Evolutionary conservation across 2,113 vertebrate species (phyloP).

Genomic region (Spea bombifrons): DNA sequence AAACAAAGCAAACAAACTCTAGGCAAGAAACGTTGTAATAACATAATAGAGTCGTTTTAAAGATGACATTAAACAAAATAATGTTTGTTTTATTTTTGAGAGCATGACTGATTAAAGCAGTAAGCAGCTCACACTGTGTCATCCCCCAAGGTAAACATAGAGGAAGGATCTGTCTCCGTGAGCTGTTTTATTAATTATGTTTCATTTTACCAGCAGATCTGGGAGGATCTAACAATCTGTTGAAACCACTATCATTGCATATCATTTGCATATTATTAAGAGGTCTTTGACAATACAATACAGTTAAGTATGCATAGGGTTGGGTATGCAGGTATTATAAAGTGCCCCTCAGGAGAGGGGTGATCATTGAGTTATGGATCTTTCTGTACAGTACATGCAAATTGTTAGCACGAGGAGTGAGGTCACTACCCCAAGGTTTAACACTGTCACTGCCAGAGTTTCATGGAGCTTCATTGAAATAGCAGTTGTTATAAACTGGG

Average conservation of each 20-base stretch:
- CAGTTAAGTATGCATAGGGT: neutral
- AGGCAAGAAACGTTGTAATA: neutral
- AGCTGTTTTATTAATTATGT: slow-evolving; percentile 44
- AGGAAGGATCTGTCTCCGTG: slow-evolving; percentile 25
- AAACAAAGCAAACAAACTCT: neutral
- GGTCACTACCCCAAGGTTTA: no score
- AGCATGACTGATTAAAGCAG: slow-evolving; percentile 44
- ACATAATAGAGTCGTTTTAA: slow-evolving; percentile 29
- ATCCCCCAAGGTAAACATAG: slow-evolving; percentile 42
- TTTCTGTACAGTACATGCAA: no score
- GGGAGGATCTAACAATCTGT: slow-evolving; percentile 43
- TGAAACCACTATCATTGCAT: slow-evolving; percentile 33
- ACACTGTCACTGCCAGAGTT: no score
- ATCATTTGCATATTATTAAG: slow-evolving; percentile 40
- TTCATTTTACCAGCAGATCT: slow-evolving; percentile 44
- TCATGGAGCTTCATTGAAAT: no score
- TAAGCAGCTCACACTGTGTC: slow-evolving; percentile 37
- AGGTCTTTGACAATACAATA: slow-evolving; percentile 10
- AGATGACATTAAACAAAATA: slow-evolving; percentile 37
- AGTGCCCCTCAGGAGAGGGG: neutral
- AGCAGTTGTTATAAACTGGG: no score
- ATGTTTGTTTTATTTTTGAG: slow-evolving; percentile 35
- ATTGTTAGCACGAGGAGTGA: no score
- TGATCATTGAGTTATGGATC: neutral
- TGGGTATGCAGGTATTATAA: neutral